These are phyloP conservation scores for Apodemia duryi DNA, from an alignment of 2,888 invertebrate genomes.

Conservation along the genomic window DNA sequence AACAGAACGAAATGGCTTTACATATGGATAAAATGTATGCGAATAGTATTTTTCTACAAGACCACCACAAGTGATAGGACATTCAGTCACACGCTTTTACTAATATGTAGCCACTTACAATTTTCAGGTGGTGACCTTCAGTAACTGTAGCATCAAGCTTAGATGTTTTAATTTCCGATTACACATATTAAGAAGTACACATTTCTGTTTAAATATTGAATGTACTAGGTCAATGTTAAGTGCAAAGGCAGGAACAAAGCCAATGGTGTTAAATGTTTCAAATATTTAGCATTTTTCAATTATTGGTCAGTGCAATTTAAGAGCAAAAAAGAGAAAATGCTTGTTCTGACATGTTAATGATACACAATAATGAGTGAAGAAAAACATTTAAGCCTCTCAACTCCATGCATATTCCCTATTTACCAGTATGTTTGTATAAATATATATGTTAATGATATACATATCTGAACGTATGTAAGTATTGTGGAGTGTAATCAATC, in stretches of 20 bases:
- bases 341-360: background rate
- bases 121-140: too few relatives aligned
- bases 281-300: background rate
- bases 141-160: too few relatives aligned
- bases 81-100: too few relatives aligned
- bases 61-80: too few relatives aligned
- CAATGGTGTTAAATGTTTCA: background rate
- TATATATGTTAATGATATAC: background rate
- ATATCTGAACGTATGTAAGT: conserved; percentile 1
- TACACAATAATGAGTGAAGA: background rate
- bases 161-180: too few relatives aligned
- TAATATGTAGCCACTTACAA: too few relatives aligned
- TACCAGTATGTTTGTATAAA: background rate
- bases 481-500: background rate
- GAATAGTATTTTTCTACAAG: too few relatives aligned
- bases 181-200: background rate
- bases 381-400: background rate
- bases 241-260: too few relatives aligned
- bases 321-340: background rate
- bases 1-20: too few relatives aligned
- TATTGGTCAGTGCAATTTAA: background rate
- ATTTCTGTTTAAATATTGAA: background rate
- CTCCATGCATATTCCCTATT: background rate
- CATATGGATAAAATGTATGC: too few relatives aligned
- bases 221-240: background rate